A percentile compares a stretch with the other conserved stretches of the same genome.
Conservation (phyloP, 1,140 invertebrate species). For the Leptestheria dahalacensis region DNA sequence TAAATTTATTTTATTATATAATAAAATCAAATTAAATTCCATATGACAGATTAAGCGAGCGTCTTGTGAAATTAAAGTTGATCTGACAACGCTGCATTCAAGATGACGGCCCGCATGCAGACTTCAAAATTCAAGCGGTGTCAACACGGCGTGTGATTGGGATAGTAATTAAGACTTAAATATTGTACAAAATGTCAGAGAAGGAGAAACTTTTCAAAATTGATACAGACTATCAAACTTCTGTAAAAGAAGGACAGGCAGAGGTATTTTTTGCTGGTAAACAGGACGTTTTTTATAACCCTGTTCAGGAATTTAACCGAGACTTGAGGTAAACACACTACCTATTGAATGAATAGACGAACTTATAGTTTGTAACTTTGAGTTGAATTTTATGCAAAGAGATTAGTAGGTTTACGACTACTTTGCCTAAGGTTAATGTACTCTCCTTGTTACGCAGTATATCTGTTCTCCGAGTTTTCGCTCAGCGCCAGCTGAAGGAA, state of each 20-base stretch:
- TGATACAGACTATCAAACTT: not conserved
- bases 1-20: not conserved
- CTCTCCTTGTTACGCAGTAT: slow-evolving; percentile 30
- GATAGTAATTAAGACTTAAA: too few relatives aligned
- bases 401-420: too few relatives aligned
- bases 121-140: not conserved
- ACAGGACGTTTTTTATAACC: slow-evolving; percentile 87
- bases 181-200: too few relatives aligned
- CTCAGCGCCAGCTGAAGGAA: slow-evolving; percentile 29
- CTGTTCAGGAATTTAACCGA: slow-evolving; percentile 92
- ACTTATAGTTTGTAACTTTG: too few relatives aligned
- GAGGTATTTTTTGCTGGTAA: slow-evolving; percentile 41
- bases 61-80: too few relatives aligned
- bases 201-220: not conserved
- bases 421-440: not conserved
- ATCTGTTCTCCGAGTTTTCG: slow-evolving; percentile 41
- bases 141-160: too few relatives aligned
- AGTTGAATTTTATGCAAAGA: too few relatives aligned
- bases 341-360: too few relatives aligned
- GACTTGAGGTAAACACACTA: slow-evolving; percentile 56
- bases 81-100: not conserved
- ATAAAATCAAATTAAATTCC: not conserved
- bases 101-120: not conserved
- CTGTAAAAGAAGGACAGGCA: slow-evolving; percentile 54
- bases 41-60: too few relatives aligned